Evolutionary conservation across 92 coral and sea anemone species (phyloP).

Genomic region (Zoanthus sansibaricus): DNA sequence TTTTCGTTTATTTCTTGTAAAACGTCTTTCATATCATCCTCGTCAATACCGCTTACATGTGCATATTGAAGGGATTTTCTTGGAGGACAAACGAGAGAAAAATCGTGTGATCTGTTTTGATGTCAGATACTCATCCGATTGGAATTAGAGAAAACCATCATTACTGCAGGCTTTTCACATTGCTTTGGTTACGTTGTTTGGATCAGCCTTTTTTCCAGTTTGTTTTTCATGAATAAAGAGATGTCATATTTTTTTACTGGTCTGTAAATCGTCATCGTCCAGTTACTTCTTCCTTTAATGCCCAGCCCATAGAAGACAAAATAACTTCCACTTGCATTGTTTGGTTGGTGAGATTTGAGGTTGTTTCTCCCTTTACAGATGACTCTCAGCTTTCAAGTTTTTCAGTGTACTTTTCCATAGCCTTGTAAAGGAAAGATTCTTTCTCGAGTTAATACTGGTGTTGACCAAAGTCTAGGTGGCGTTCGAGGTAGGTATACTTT

Average conservation of each 20-base stretch:
- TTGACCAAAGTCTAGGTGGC: too few species aligned
- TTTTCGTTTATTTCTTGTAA: constrained; percentile 38
- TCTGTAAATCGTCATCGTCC: neutral
- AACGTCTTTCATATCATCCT: neutral
- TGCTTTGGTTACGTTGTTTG: too few species aligned
- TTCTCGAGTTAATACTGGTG: neutral
- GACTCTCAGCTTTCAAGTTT: neutral
- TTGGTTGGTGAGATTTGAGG: neutral
- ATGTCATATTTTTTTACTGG: neutral
- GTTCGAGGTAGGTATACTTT: too few species aligned
- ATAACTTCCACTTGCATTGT: too few species aligned
- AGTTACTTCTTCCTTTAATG: neutral
- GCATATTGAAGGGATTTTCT: neutral
- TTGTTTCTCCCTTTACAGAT: neutral
- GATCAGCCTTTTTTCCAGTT: constrained; percentile 17
- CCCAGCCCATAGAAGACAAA: neutral
- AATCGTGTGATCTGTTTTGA: neutral
- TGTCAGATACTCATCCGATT: neutral
- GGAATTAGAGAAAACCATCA: neutral
- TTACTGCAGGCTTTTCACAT: too few species aligned
- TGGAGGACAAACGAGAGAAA: neutral
- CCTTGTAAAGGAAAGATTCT: constrained; percentile 19
- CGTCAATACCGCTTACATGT: too few species aligned
- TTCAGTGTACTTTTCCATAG: neutral
- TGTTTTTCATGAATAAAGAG: constrained; percentile 4